Evolutionary conservation across 1,140 invertebrate genomes (phyloP).

Genomic region (Colletes latitarsis): DNA sequence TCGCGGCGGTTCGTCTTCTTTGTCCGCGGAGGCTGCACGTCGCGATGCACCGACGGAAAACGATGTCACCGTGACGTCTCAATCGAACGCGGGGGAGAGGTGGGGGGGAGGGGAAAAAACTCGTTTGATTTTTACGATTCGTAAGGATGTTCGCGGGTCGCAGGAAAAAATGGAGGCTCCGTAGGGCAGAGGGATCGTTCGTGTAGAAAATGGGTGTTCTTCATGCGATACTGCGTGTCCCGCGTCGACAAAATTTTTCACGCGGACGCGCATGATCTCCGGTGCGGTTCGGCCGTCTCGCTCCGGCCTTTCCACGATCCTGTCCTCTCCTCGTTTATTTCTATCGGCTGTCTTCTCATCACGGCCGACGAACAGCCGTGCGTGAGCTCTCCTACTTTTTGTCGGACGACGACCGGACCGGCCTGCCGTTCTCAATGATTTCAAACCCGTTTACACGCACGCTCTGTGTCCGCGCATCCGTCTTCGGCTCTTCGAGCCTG

Average conservation of each 20-base stretch:
- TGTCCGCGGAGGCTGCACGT: too few species aligned
- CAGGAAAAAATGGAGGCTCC: neutral
- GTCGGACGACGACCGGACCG: conserved; percentile 68
- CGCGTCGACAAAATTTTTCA: conserved; percentile 49
- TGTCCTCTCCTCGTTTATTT: conserved; percentile 35
- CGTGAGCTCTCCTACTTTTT: conserved; percentile 75
- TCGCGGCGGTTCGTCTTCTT: too few species aligned
- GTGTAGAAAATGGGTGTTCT: conserved; percentile 20
- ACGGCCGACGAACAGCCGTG: conserved; percentile 69
- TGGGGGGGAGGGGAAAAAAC: too few species aligned
- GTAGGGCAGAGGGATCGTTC: neutral
- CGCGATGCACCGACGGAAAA: too few species aligned
- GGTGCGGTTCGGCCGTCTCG: neutral
- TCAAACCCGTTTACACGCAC: conserved; percentile 60
- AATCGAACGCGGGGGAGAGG: too few species aligned
- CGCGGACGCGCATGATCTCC: conserved; percentile 6
- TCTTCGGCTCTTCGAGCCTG: conserved; percentile 13
- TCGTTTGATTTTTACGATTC: neutral
- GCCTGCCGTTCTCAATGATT: conserved; percentile 69
- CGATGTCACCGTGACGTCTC: too few species aligned
- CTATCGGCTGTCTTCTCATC: conserved; percentile 55
- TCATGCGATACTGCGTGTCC: conserved; percentile 33
- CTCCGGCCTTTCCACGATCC: conserved; percentile 6
- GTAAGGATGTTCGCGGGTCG: neutral
- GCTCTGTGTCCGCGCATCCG: conserved; percentile 12